Conservation (phyloP, 1,140 invertebrate species). For the Drosophila nannoptera region DNA sequence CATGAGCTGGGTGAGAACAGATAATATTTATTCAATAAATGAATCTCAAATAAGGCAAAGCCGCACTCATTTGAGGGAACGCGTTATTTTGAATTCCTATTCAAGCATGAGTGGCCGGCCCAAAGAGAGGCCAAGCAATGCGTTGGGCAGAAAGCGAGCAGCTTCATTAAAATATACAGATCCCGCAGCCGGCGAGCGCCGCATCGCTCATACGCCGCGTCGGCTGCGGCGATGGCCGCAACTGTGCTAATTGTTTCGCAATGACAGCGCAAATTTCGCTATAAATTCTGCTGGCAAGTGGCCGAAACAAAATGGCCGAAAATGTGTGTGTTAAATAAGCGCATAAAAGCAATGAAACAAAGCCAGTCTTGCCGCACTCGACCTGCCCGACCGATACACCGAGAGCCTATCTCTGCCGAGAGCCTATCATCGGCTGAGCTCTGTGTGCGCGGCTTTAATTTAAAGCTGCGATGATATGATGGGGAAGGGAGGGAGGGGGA, state of each 20-base stretch:
- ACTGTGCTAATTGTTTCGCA: conserved; percentile 61
- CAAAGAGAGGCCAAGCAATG: not conserved
- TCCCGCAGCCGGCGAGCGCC: conserved; percentile 14
- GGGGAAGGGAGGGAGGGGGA: not conserved
- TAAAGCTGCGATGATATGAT: conserved; percentile 56
- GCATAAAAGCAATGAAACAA: conserved; percentile 72
- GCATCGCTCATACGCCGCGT: conserved; percentile 50
- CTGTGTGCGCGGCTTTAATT: conserved; percentile 46
- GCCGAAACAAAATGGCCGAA: conserved; percentile 53
- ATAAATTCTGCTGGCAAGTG: conserved; percentile 41
- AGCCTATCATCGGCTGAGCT: conserved; percentile 38
- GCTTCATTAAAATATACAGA: conserved; percentile 51
- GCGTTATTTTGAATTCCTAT: not conserved
- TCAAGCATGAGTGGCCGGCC: not conserved
- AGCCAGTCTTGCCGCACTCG: conserved; percentile 67
- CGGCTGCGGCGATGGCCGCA: conserved; percentile 30
- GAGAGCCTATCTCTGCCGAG: not conserved
- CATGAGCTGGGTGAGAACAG: not conserved
- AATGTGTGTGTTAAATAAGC: conserved; percentile 75
- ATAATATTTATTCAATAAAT: conserved; percentile 1
- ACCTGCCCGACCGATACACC: too few relatives aligned
- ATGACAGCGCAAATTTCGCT: conserved; percentile 62
- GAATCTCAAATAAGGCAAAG: not conserved
- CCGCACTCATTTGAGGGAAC: not conserved
- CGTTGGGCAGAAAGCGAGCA: conserved; percentile 28